Evolutionary conservation across 2,888 invertebrate species (phyloP), one percentile per base, ranked within the genome.

Genomic region (Sarcophaga rosellei): DNA sequence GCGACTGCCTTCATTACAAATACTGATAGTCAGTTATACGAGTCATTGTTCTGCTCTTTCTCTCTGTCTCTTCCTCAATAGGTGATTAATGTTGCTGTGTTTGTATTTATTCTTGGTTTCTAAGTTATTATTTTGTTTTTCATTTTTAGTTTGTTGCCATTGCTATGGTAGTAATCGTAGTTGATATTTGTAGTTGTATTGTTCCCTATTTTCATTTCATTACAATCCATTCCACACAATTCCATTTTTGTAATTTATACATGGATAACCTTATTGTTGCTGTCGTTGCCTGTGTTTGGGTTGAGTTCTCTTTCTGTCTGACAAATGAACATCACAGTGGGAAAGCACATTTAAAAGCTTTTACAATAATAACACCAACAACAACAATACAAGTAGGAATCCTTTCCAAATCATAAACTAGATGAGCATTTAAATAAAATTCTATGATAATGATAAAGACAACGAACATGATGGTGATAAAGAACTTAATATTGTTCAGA

Each of bases 371-470:
- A 35, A 10, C 8, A 35, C 35, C 8, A 35, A 8, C 35, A 35
- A 8, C 35, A 35, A 8, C 10, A 70, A 57, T 5, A 65, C 21
- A 12, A 15, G 17, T 17, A 53, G 53, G 17, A 53, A 53, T 53
- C 4, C 17, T 53, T 17, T 53, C 10, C 17, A 53, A 35, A 15
- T 0, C 53, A 17, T 73, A 23, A 77, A 75, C 69, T 76, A 25
- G 70, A 59, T 70, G 75, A 59, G 81, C 70, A 70, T 75, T 75
- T 44, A 57, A 69, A 12, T 79, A 73, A 72, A 78, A 53, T 63
- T 35, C 35, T 44, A 17, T 72, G 3, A n/a, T 25, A n/a, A n/a
- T n/a, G n/a, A n/a, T n/a, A n/a, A n/a, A n/a, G 2, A 20, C 53
- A 17, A n/a, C 2, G 21, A 57, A 17, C n/a, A 62, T 62, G 66